Base-by-base conservation (phyloP, 2,113 vertebrate species). In the Hippopotamus amphibius region DNA sequence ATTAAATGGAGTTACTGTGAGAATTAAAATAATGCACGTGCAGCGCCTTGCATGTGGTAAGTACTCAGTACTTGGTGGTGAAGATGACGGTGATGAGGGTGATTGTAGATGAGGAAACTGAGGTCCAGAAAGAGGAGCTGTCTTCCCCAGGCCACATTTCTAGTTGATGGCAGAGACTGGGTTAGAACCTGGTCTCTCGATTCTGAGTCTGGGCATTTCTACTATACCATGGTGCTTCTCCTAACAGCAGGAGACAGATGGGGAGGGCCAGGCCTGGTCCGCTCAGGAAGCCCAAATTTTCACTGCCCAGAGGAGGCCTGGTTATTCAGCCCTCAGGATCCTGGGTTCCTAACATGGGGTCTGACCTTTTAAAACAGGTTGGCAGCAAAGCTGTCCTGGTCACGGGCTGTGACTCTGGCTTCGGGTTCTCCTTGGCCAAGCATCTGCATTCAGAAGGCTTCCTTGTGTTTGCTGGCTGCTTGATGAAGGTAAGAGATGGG, bases 361-460 rank as follows among this genome's bases (percentile, higher is more conserved):
- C 96, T 98, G 92, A 71, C 22, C 14, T 95, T 83, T 63, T 37
- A 7, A 66, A 90, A 87, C 94, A 99, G 99, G 98, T 97, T 68
- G 97, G 97, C 79, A 98, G 97, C 98, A 99, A 98, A 97, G 98
- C 98, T 77, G 98, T 99, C 48, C 97, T 99, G 84, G 94, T 99
- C 95, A 99, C 99, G 2, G 99, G 99, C 94, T 99, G 99, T 81
- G 99, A 99, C 95, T 99, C 99, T 0, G 99, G 99, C 66, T 99
- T 99, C 83, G 99, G 99, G 85, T 99, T 99, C 96, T 97, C 88
- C 43, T 93, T 99, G 81, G 99, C 99, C 90, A 99, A 99, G 63
- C 98, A 98, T 72, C 98, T 99, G 26, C 99, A 99, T 43, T 26
- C 91, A 0, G 98, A 98, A 97, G 99, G 99, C 89, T 99, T 99